phyloP scores from a whole-genome alignment of 2,797 vertebrate species.

The Valencia hispanica region DNA sequence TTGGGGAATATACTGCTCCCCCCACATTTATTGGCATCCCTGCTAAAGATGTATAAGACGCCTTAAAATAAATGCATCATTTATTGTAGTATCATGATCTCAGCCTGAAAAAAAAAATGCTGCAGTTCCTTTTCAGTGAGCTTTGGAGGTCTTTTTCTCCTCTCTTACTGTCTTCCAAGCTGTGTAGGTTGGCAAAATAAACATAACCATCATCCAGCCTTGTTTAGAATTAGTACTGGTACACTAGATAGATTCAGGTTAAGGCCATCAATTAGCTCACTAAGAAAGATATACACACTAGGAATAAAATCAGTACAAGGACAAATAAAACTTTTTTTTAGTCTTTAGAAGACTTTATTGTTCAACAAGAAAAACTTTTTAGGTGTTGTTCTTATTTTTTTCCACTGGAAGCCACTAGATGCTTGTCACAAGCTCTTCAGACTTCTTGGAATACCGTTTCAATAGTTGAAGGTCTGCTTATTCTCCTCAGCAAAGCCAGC shows the following conservation, averaged over 20 bases:
- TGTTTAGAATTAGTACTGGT: background rate
- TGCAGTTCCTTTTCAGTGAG: background rate
- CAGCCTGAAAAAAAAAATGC: background rate
- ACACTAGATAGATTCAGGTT: background rate
- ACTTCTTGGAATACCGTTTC: no score
- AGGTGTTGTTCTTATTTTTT: background rate
- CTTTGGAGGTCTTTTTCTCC: background rate
- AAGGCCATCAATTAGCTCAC: background rate
- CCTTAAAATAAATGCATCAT: slow-evolving; percentile 3
- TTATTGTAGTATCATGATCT: background rate
- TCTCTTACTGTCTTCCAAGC: background rate
- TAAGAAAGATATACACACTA: background rate
- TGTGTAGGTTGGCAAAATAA: background rate
- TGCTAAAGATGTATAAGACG: slow-evolving; percentile 2
- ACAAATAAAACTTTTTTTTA: no score
- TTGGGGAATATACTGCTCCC: background rate
- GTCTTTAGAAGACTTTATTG: background rate
- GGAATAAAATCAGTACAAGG: background rate
- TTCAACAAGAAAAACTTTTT: background rate
- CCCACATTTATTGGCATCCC: slow-evolving; percentile 7
- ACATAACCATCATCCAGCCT: background rate
- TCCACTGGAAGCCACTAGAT: no score
- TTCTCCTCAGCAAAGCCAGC: no score
- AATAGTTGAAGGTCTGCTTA: no score
- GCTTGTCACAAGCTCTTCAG: no score